These are phyloP conservation scores for Falco naumanni DNA, from an alignment of 2,797 vertebrate genomes.

Conservation along the genomic window DNA sequence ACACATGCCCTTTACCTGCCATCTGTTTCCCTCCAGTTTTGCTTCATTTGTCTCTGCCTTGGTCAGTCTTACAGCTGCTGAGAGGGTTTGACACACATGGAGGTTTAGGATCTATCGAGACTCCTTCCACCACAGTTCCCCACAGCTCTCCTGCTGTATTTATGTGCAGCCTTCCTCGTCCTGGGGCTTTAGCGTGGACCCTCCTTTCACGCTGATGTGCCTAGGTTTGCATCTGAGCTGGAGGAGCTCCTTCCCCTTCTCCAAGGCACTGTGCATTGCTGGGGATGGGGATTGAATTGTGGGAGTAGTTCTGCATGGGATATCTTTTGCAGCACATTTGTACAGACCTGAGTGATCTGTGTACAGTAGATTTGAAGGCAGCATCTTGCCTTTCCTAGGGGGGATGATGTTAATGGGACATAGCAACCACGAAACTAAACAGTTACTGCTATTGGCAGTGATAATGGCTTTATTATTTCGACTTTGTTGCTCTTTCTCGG, in stretches of 20 bases:
- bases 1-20: neutral
- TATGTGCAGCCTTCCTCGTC: fast-evolving
- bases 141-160: neutral
- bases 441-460: neutral
- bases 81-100: neutral
- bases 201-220: fast-evolving
- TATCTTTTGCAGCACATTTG: neutral
- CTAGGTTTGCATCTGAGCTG: neutral
- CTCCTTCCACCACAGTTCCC: neutral
- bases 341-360: neutral
- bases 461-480: neutral
- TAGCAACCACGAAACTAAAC: neutral
- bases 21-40: neutral
- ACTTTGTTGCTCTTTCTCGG: neutral
- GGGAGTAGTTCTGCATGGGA: neutral
- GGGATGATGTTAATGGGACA: fast-evolving
- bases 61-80: neutral
- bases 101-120: neutral
- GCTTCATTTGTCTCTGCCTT: neutral
- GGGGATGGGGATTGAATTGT: fast-evolving
- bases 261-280: fast-evolving
- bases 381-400: neutral
- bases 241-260: neutral
- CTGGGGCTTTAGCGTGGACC: neutral
- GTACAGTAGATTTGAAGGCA: neutral